Conservation (phyloP, 1,140 invertebrate genomes). For the Ectropis grisescens region DNA sequence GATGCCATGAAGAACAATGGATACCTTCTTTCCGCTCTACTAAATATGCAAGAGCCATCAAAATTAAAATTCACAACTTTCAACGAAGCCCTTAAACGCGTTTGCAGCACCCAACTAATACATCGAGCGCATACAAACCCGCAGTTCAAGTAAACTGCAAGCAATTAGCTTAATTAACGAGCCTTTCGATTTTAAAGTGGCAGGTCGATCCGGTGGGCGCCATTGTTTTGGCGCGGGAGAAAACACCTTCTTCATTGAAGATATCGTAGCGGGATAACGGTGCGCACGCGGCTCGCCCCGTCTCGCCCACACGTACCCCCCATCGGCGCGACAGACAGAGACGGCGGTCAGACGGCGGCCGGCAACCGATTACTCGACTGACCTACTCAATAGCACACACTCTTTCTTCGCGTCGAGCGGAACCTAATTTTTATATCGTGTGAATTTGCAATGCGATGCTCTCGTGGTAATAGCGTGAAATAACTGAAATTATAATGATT, state of each 20-base stretch:
- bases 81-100: no score
- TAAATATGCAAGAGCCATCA: no score
- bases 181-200: slow-evolving; percentile 55
- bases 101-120: not conserved
- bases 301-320: slow-evolving; percentile 18
- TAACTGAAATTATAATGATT: slow-evolving; percentile 29
- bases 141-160: slow-evolving; percentile 22
- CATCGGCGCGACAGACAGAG: slow-evolving; percentile 19
- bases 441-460: slow-evolving; percentile 40
- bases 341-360: slow-evolving; percentile 27
- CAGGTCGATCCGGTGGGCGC: slow-evolving; percentile 33
- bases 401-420: slow-evolving; percentile 57
- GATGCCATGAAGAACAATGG: no score
- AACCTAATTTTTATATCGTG: slow-evolving; percentile 63
- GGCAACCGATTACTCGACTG: slow-evolving; percentile 64
- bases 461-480: slow-evolving; percentile 28
- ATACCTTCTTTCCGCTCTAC: no score
- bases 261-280: slow-evolving; percentile 61
- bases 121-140: slow-evolving; percentile 2
- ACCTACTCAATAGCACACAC: slow-evolving; percentile 63
- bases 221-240: slow-evolving; percentile 65
- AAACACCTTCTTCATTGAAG: slow-evolving; percentile 66
- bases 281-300: slow-evolving; percentile 31
- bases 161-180: slow-evolving; percentile 41
- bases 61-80: no score